Evolutionary conservation across 2,888 invertebrate genomes (phyloP), one percentile per base, ranked within the genome.

Genomic region (Amorpha juglandis): DNA sequence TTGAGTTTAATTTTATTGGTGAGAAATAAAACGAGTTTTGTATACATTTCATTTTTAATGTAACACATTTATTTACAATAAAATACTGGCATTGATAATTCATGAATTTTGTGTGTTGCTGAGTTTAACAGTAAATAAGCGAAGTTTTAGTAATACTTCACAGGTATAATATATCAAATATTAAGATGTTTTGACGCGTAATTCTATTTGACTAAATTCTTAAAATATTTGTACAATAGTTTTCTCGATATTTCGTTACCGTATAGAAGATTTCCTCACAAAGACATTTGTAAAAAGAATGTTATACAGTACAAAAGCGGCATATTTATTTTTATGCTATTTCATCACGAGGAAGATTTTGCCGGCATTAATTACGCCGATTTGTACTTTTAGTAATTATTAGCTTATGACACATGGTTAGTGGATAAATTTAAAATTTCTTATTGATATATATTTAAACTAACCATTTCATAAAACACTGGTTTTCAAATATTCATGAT

Each of bases 31-130:
- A 58, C 38, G 58, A 69, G 65, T 68, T 63, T 51, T 65, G 47
- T 64, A 45, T 63, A 68, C 69, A 38, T 64, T 69, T 72, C 67
- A 64, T 69, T 55, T 91, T 90, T 91, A 92, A 88, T 91, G 80
- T 89, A 91, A 91, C 90, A 88, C 82, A 90, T 88, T 88, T 78
- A 88, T 92, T 89, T 92, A 92, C 91, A 92, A 83, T 91, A 88
- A 88, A 92, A 92, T 92, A 92, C 92, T 92, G 92, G 92, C 91
- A 89, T 90, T 87, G 82, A 90, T 86, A 84, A 83, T 84, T 84
- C 82, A 81, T 79, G 83, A 82, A 77, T 82, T 74, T 80, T 80
- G 72, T 72, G 73, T 73, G 27, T 74, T 78, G 72, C 72, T 55
- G 48, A 58, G 47, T 47, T 55, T 33, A 58, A n/a, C 9, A 50